A percentile compares a stretch with the other conserved stretches of the same genome.
Conservation (phyloP, 2,888 invertebrate species). For the Syrista parreyssii region DNA sequence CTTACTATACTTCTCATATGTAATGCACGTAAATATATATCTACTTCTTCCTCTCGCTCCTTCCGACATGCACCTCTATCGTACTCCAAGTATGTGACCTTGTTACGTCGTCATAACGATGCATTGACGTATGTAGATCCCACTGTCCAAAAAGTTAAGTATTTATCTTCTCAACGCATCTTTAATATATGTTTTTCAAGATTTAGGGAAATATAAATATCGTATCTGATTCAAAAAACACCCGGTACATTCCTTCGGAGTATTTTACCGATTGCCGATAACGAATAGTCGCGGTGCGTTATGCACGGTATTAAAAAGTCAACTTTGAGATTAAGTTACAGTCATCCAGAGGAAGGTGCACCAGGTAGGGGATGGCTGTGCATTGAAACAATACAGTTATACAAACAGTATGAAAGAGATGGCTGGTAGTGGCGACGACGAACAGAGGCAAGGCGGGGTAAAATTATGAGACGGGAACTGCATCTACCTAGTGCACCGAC, state of each 20-base stretch:
- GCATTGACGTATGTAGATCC: background rate
- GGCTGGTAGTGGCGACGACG: background rate
- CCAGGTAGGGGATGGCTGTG: too few relatives aligned
- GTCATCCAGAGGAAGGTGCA: background rate
- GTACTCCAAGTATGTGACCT: background rate
- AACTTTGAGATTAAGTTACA: background rate
- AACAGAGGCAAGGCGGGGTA: background rate
- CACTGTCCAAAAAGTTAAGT: background rate
- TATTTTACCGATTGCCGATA: background rate
- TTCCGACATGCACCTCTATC: background rate
- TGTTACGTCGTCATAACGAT: background rate
- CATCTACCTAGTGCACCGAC: constrained; percentile 38
- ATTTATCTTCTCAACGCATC: background rate
- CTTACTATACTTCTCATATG: background rate
- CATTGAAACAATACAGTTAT: background rate
- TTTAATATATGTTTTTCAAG: background rate
- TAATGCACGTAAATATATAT: too few relatives aligned
- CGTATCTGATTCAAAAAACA: background rate
- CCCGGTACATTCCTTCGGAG: background rate
- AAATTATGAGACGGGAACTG: constrained; percentile 32
- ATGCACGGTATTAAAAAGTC: background rate
- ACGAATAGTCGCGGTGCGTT: background rate
- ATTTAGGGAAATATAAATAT: background rate
- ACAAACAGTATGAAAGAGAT: background rate
- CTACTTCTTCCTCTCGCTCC: background rate